Evolutionary conservation across 2,888 invertebrate species (phyloP), one percentile per base, ranked within the genome.

Genomic region (Beris morrisii): DNA sequence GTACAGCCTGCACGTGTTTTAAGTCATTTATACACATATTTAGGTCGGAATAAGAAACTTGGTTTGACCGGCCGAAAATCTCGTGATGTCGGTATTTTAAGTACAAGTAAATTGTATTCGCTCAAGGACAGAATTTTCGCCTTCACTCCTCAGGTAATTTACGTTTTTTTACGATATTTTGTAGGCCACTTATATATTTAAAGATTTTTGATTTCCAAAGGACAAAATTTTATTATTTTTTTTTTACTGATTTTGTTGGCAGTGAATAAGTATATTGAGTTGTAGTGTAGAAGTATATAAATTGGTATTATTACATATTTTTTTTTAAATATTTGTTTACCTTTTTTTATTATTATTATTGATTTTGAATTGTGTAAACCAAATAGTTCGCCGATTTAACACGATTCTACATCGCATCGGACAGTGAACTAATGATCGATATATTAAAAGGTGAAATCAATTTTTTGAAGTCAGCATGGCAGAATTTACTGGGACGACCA

Each of bases 381-480:
- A 46, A 66, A 75, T 86, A 98, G 97, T 94, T 96, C 86, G 93
- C 95, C 86, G 98, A 99, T 86, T 91, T 92, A 86, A 91, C 92
- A 79, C 91, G 94, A 82, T 97, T 97, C 89, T 98, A 98, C 90
- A 92, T 97, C 81, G 96, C 96, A 79, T 94, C 95, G 79, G 98
- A 99, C 85, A 93, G 93, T 83, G 95, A 96, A 83, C 88, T 98
- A 84, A 91, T 97, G 90, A 92, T 97, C 80, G 97, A 98, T 85
- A 93, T 93, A 82, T 92, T 96, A 85, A 95, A 95, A 86, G 93
- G 93, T 75, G 96, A 97, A 85, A 92, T 97, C 79, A 92, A 95
- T 86, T 97, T 96, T 87, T 89, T 97, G 85, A 96, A 97, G 86
- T 93, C 93, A 76, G 94, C 94, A 82, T 99, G 98, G 98, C 94